Evolutionary conservation across 2,888 invertebrate species (phyloP), one percentile per base, ranked within the genome.

Genomic region (Rhagonycha fulva): DNA sequence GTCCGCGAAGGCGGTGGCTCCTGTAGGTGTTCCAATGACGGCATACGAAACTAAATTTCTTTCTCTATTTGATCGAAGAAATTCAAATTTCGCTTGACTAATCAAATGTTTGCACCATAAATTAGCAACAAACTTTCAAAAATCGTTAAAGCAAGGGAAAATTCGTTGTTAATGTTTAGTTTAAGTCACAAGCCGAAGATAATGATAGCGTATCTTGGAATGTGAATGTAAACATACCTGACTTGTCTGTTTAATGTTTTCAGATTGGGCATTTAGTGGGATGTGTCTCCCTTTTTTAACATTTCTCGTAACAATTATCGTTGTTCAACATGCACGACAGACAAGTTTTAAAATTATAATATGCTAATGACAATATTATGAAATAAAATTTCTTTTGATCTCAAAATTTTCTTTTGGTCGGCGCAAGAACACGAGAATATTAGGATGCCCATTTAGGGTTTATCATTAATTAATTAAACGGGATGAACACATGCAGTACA

Each of bases 191-290:
- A 12, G n/a, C 47, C n/a, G 47, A 47, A 66, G 26, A 66, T 66
- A 26, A 26, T 68, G 75, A 75, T 69, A 72, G 62, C 68, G 12
- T 75, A 75, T 75, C 75, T 75, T 12, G 47, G 26, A 71, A 71
- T 71, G 62, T 61, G 63, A 70, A 68, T 30, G 32, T 75, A 75
- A 75, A 75, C 68, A 68, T 61, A 71, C 63, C 74, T 30, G 23
- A 30, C 60, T 26, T 67, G 72, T 75, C 75, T 75, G 75, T 11
- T 75, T 75, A 63, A 47, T 63, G 72, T 75, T 71, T 71, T 66
- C 62, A 9, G 12, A 14, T 12, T 19, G 24, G 23, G 23, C 63
- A 63, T 23, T 63, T 24, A 63, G 63, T 63, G 9, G 24, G 10
- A 9, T 1, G 12, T 12, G 12, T 5, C 10, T 12, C 4, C 12